A percentile compares a stretch with the other conserved stretches of the same genome.
These are phyloP conservation scores for Tetranychus piercei DNA, from an alignment of 2,888 invertebrate species.

Conservation along the genomic window DNA sequence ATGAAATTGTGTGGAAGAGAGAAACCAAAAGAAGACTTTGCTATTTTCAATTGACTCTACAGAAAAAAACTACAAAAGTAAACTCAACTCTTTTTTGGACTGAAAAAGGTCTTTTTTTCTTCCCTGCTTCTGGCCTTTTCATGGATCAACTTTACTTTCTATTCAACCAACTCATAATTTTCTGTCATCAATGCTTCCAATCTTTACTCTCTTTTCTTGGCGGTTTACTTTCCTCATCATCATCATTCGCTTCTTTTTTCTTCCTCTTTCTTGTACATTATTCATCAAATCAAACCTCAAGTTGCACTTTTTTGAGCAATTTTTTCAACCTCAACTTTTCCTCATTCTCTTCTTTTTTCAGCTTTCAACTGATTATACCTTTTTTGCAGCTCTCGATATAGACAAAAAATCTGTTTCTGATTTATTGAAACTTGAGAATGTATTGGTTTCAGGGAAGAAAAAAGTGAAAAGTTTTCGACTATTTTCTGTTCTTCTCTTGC, in stretches of 20 bases:
- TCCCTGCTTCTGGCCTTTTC: background rate
- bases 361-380: background rate
- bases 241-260: background rate
- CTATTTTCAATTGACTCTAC: background rate
- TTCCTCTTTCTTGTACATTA: background rate
- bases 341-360: background rate
- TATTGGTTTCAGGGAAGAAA: background rate
- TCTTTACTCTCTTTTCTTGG: background rate
- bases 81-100: background rate
- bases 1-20: background rate
- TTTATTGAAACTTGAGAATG: background rate
- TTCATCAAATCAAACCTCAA: slow-evolving; percentile 1
- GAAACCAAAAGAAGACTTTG: background rate
- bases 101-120: background rate
- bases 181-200: background rate
- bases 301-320: background rate
- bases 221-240: background rate
- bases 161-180: background rate
- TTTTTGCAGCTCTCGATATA: background rate
- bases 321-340: background rate
- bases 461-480: background rate
- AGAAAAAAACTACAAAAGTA: background rate
- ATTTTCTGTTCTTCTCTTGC: too few relatives aligned
- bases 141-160: background rate
- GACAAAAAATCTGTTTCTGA: background rate